Conservation (phyloP, 1,140 invertebrate genomes). For the Euura saliciscinereae region DNA sequence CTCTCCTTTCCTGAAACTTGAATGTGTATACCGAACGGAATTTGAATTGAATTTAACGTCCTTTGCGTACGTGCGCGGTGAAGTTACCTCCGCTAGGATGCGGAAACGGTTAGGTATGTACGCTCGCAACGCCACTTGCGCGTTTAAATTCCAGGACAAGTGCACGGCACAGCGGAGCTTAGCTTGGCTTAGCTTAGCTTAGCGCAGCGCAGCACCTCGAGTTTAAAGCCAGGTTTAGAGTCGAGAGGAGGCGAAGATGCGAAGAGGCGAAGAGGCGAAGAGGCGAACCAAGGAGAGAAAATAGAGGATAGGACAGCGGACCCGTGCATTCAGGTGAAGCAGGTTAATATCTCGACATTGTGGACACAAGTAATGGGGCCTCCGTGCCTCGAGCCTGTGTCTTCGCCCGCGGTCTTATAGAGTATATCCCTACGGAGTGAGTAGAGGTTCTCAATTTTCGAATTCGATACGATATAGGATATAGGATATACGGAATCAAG, state of each 20-base stretch:
- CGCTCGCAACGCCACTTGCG: slow-evolving; percentile 37
- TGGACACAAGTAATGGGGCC: slow-evolving; percentile 55
- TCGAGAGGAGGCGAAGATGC: slow-evolving; percentile 32
- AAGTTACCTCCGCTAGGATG: too few relatives aligned
- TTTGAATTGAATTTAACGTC: too few relatives aligned
- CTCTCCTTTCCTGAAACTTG: too few relatives aligned
- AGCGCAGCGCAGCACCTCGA: too few relatives aligned
- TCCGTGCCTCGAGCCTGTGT: slow-evolving; percentile 41
- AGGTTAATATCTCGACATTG: slow-evolving; percentile 57
- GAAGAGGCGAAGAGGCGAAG: slow-evolving; percentile 42
- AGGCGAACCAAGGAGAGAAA: slow-evolving; percentile 33
- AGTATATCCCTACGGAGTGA: background rate
- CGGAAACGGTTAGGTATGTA: too few relatives aligned
- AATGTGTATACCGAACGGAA: too few relatives aligned
- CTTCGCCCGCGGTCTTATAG: slow-evolving; percentile 36
- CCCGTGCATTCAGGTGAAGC: slow-evolving; percentile 50
- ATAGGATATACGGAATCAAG: too few relatives aligned
- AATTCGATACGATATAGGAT: background rate
- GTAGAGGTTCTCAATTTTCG: background rate
- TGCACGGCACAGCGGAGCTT: slow-evolving; percentile 29
- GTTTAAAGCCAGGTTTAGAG: too few relatives aligned
- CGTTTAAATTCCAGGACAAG: slow-evolving; percentile 54
- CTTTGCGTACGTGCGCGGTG: too few relatives aligned
- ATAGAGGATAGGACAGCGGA: slow-evolving; percentile 20
- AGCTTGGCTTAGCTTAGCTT: too few relatives aligned